These are phyloP conservation scores for Scaptomyza parva DNA, from an alignment of 2,888 invertebrate genomes.

Conservation along the genomic window DNA sequence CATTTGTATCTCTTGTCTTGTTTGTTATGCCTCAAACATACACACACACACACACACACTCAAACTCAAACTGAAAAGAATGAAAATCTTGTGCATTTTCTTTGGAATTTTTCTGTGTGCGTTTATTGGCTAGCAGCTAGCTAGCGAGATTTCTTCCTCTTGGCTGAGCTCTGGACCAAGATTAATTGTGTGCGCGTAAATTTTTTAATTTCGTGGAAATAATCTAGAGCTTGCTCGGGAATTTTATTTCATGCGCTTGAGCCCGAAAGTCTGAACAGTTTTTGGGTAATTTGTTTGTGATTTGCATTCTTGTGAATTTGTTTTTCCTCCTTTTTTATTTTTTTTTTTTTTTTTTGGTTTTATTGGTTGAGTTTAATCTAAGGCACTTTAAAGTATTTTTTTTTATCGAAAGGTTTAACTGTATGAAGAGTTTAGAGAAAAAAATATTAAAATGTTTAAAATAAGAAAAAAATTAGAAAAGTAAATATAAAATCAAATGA, in stretches of 20 bases:
- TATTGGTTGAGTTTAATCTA: neutral
- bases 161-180: constrained; percentile 52
- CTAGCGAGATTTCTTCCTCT: constrained; percentile 38
- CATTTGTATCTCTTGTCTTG: constrained; percentile 53
- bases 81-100: constrained; percentile 73
- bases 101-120: constrained; percentile 55
- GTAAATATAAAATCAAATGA: no score
- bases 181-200: constrained; percentile 79
- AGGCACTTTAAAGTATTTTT: constrained; percentile 22
- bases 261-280: constrained; percentile 22
- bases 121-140: constrained; percentile 28
- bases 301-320: constrained; percentile 46
- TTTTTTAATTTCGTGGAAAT: constrained; percentile 82
- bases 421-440: neutral
- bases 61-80: neutral
- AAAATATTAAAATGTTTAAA: no score
- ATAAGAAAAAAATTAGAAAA: no score
- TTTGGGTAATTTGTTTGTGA: constrained; percentile 64
- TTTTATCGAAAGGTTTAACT: neutral
- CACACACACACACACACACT: neutral
- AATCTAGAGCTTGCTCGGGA: constrained; percentile 63
- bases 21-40: constrained; percentile 23
- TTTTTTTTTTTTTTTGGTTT: neutral
- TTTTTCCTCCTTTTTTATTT: neutral
- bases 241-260: constrained; percentile 59